A percentile compares a stretch with the other conserved stretches of the same genome.
phyloP scores from a whole-genome alignment of 2,888 invertebrate species.

The Cataglyphis cursor region DNA sequence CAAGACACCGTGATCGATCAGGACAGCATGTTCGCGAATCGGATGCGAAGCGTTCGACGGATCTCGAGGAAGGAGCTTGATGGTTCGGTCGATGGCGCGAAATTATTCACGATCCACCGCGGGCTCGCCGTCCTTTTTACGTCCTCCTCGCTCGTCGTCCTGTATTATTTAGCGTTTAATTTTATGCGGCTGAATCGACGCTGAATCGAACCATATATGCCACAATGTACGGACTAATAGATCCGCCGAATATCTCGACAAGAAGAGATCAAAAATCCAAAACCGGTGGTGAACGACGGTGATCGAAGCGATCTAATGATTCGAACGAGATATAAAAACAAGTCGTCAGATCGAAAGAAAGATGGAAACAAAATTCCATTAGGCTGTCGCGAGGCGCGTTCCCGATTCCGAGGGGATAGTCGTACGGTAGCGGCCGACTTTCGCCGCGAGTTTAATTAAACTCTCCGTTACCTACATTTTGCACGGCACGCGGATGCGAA shows the following conservation, averaged over 20 bases:
- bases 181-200: constrained; percentile 4
- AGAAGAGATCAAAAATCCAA: neutral
- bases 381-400: neutral
- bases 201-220: neutral
- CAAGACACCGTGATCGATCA: constrained; percentile 36
- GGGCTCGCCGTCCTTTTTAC: constrained; percentile 26
- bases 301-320: neutral
- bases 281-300: neutral
- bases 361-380: neutral
- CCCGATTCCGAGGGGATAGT: constrained; percentile 42
- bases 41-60: constrained; percentile 9
- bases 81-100: constrained; percentile 16
- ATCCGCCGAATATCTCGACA: constrained; percentile 1
- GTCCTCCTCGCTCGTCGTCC: constrained; percentile 8
- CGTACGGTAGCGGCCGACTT: constrained; percentile 49
- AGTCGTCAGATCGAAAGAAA: neutral
- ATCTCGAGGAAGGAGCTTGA: constrained; percentile 46
- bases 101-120: constrained; percentile 41
- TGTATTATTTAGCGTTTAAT: constrained; percentile 55
- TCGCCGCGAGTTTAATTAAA: constrained; percentile 80
- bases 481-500: constrained; percentile 40
- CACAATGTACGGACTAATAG: neutral
- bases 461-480: constrained; percentile 68
- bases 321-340: neutral
- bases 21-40: constrained; percentile 3